Base-by-base conservation (phyloP, 2,888 invertebrate genomes). In the Hemistola chrysoprasaria region DNA sequence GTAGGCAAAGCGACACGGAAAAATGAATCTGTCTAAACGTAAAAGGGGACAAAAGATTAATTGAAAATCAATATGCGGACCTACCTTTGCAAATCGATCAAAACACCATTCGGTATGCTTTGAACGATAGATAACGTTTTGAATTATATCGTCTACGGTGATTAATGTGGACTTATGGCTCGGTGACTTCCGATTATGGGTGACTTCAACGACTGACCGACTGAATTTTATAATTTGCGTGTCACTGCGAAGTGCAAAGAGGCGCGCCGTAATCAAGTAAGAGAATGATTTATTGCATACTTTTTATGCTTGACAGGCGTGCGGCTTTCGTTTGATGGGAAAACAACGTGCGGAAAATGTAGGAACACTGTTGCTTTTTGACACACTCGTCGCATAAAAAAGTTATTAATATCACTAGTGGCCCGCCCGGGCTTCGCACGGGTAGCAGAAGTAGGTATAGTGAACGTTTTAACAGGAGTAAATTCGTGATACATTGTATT, bases 11-110 rank as follows among this genome's bases (percentile, higher is more conserved):
- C 66, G 66, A 59, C 59, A 61, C 59, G 62, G 64, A 73, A 74
- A 76, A 74, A 78, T 77, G 72, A 75, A 71, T 74, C 70, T 71
- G 71, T 73, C 76, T 66, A 67, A 77, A 73, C 72, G 68, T 62
- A 22, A 70, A 77, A 71, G 73, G 75, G 79, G 72, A 78, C 78
- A 80, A 79, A 82, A 82, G 83, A 83, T 84, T 81, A 85, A 86
- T 84, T 85, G 78, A 81, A 83, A 86, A 85, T 84, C 82, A 67
- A 84, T 84, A 78, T 62, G 57, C 66, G 70, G 72, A 71, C 71
- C 74, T 74, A 78, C 80, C 78, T 81, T 75, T 66, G 74, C 75
- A 65, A 78, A 76, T 78, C 78, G 83, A 82, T 82, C 78, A 78
- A 77, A 83, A 79, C 70, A 74, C 27, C 73, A 76, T 80, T 78